Conservation (phyloP, 1,140 invertebrate genomes). For the Drosophila takahashii region DNA sequence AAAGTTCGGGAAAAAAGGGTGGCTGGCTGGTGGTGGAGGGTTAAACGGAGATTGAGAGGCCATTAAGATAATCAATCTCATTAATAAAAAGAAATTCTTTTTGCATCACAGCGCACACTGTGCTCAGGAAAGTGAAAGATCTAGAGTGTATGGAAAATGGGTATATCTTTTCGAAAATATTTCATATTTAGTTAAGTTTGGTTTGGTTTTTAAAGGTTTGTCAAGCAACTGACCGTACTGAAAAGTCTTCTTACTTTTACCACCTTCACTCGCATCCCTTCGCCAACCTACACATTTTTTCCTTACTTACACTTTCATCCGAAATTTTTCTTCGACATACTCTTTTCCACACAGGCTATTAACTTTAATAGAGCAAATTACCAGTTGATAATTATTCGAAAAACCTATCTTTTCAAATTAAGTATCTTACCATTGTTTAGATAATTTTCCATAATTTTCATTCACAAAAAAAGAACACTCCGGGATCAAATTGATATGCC, state of each 20-base stretch:
- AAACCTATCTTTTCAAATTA: too few species aligned
- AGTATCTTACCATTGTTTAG: too few species aligned
- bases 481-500: too few species aligned
- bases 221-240: constrained; percentile 13
- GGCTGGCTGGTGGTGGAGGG: constrained; percentile 11
- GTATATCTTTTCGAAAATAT: background rate
- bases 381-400: background rate
- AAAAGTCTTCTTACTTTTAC: background rate
- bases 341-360: background rate
- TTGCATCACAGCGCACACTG: background rate
- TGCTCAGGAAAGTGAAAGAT: background rate
- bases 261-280: background rate
- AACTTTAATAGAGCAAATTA: background rate
- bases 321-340: constrained; percentile 15
- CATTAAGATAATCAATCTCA: constrained; percentile 56
- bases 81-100: constrained; percentile 24
- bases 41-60: constrained; percentile 39
- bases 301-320: constrained; percentile 40
- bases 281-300: constrained; percentile 1
- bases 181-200: background rate
- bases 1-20: constrained; percentile 30
- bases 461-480: too few species aligned
- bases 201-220: background rate
- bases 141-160: constrained; percentile 5
- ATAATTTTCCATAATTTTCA: too few species aligned